Evolutionary conservation across 2,888 invertebrate species (phyloP), one percentile per base, ranked within the genome.

Genomic region (Lycaena phlaeas): DNA sequence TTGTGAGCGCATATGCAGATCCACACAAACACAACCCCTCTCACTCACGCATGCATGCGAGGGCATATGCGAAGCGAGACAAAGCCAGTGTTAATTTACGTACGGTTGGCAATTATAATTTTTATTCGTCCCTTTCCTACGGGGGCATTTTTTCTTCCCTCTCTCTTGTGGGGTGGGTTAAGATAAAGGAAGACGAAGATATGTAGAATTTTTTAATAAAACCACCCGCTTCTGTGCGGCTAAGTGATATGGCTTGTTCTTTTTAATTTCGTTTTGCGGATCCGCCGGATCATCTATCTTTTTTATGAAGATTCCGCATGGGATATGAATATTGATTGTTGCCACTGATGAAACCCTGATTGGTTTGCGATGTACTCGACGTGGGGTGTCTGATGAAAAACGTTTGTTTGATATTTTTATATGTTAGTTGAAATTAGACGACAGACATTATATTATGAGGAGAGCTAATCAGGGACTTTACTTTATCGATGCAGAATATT

Each of bases 201-300:
- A 82, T 84, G 82, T 82, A 81, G 82, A 76, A 73, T 74, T 81
- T 81, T 81, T 81, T 75, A 78, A 77, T 76, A 79, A 81, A 81
- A 71, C 71, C 74, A 68, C 74, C 68, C 75, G 78, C 72, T 66
- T 68, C 75, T 74, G 81, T 81, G 79, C 79, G 46, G 72, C 79
- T 82, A 82, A 82, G 81, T 84, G 82, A 82, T 84, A 81, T 81
- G 81, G 67, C 81, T 77, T 81, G 81, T 81, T 82, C 81, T 79
- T 84, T 82, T 84, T 82, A 82, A 82, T 84, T 84, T 81, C 72
- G 79, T 81, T 63, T 54, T 75, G 69, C 62, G 75, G 70, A 67
- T 69, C 74, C 61, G 62, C 65, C 59, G 64, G 68, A 81, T 77
- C 78, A 78, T 82, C 78, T 77, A 79, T 82, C 79, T n/a, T n/a